Evolutionary conservation across 2,888 invertebrate genomes (phyloP).

Genomic region (Yponomeuta plumbellus): DNA sequence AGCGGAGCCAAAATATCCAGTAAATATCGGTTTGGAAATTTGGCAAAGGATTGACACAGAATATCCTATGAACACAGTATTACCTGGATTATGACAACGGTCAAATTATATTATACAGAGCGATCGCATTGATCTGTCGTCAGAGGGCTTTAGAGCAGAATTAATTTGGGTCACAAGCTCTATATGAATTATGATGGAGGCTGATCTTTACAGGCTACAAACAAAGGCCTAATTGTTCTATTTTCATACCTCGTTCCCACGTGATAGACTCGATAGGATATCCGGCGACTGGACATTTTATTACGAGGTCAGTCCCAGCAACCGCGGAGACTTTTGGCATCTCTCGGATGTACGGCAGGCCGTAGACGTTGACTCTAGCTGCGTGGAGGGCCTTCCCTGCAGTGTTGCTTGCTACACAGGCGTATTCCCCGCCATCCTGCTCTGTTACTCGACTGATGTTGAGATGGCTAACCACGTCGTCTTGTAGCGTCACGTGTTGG

Average conservation of each 20-base stretch:
- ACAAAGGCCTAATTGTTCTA: neutral
- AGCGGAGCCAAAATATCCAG: conserved; percentile 35
- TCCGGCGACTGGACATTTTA: conserved; percentile 93
- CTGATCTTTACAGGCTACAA: neutral
- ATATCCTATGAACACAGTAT: conserved; percentile 27
- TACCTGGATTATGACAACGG: conserved; percentile 19
- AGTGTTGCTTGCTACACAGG: conserved; percentile 88
- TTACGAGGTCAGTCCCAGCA: conserved; percentile 87
- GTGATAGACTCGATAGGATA: conserved; percentile 91
- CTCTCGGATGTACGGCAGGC: conserved; percentile 88
- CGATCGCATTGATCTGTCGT: neutral
- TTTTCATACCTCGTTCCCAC: conserved; percentile 89
- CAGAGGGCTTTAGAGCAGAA: neutral
- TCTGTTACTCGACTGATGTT: conserved; percentile 91
- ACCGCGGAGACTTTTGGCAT: conserved; percentile 93
- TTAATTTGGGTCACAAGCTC: neutral
- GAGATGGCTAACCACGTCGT: conserved; percentile 94
- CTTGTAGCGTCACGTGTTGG: conserved; percentile 93
- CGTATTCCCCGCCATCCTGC: conserved; percentile 93
- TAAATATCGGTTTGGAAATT: conserved; percentile 36
- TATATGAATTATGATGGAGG: neutral
- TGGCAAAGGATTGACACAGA: conserved; percentile 42
- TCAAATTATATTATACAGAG: neutral
- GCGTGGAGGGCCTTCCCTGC: conserved; percentile 88
- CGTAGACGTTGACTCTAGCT: conserved; percentile 92